Evolutionary conservation across 2,888 invertebrate genomes (phyloP).

Genomic region (Acrobasis repandana): DNA sequence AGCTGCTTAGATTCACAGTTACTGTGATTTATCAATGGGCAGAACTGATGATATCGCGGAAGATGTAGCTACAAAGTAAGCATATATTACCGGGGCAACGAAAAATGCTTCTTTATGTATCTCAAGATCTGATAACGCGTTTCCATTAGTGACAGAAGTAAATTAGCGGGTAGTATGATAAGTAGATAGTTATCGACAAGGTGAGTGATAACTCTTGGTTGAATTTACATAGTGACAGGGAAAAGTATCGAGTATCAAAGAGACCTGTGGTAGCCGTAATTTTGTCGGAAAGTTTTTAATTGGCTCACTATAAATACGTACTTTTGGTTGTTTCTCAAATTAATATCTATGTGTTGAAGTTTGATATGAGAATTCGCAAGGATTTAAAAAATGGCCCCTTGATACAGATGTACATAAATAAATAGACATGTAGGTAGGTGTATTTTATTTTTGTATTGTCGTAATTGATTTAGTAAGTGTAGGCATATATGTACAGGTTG

Average conservation of each 20-base stretch:
- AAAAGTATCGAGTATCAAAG: constrained; percentile 22
- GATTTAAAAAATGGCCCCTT: too few relatives aligned
- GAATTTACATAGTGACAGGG: constrained; percentile 29
- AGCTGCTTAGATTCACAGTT: constrained; percentile 45
- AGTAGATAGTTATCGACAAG: constrained; percentile 33
- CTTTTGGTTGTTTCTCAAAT: neutral
- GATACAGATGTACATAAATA: too few relatives aligned
- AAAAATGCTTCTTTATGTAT: constrained; percentile 36
- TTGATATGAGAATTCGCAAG: too few relatives aligned
- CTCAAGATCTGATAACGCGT: constrained; percentile 43
- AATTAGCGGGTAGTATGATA: constrained; percentile 39
- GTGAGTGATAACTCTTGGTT: constrained; percentile 32
- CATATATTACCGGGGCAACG: constrained; percentile 36
- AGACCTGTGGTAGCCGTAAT: constrained; percentile 11
- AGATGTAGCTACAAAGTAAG: constrained; percentile 42
- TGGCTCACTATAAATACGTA: constrained; percentile 1
- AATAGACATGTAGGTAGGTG: too few relatives aligned
- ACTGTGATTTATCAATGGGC: constrained; percentile 51
- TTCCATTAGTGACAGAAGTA: constrained; percentile 41
- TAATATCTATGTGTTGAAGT: neutral
- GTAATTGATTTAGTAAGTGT: too few relatives aligned
- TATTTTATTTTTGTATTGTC: too few relatives aligned
- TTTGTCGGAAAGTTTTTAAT: constrained; percentile 1
- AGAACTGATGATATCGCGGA: constrained; percentile 50
- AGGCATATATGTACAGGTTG: too few relatives aligned